Conservation (phyloP, 2,888 invertebrate genomes). For the Leucania comma region DNA sequence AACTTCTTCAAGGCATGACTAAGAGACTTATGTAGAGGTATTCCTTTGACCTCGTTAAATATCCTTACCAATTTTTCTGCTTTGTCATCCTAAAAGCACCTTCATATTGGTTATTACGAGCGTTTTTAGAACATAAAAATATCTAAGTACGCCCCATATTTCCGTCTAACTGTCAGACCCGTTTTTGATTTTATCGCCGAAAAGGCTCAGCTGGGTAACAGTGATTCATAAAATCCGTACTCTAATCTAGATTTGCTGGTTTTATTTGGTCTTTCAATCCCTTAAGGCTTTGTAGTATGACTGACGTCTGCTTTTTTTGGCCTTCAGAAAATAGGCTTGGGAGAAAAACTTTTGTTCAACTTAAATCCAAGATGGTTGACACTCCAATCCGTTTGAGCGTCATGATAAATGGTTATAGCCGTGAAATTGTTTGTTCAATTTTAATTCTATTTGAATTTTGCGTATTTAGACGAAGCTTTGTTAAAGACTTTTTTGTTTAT, state of each 20-base stretch:
- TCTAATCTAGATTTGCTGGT: constrained; percentile 53
- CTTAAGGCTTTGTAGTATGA: constrained; percentile 36
- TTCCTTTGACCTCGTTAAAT: constrained; percentile 4
- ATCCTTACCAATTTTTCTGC: constrained; percentile 12
- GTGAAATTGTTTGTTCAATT: constrained; percentile 38
- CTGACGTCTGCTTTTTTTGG: constrained; percentile 47
- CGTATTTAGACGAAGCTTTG: constrained; percentile 1
- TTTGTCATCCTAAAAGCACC: constrained; percentile 13
- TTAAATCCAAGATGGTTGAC: constrained; percentile 55
- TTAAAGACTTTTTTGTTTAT: constrained; percentile 13
- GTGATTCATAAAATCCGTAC: constrained; percentile 61
- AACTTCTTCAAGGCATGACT: neutral
- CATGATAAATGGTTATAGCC: constrained; percentile 49
- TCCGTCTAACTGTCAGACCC: constrained; percentile 59
- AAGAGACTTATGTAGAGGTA: neutral
- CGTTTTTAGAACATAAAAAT: constrained; percentile 37
- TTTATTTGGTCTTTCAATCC: constrained; percentile 47
- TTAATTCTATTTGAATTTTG: constrained; percentile 26
- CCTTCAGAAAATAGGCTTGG: constrained; percentile 36
- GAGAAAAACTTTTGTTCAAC: constrained; percentile 40
- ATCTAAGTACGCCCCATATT: constrained; percentile 49
- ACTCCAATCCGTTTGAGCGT: constrained; percentile 40
- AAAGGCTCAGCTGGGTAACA: constrained; percentile 43
- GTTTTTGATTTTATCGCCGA: constrained; percentile 59
- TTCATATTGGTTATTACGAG: constrained; percentile 13